Evolutionary conservation across 2,113 vertebrate species (phyloP), one percentile per base, ranked within the genome.

Genomic region (Monopterus albus): DNA sequence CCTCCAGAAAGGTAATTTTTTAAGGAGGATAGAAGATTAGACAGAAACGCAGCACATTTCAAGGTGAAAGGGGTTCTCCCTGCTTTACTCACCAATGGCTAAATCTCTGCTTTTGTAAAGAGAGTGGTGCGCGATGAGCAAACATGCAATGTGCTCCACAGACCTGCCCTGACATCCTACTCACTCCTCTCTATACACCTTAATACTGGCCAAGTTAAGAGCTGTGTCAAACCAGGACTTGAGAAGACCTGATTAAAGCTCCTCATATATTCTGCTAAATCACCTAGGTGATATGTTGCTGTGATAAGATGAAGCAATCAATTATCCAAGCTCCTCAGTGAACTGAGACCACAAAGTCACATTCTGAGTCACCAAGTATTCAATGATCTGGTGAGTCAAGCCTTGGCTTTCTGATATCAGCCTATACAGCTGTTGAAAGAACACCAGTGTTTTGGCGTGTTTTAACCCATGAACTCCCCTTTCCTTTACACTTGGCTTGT

Each of bases 1-100:
- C 85, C 83, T 81, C 84, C 84, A 86, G 79, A 91, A 89, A 87
- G 78, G 71, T 90, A 82, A 75, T 89, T 88, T 87, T 91, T 92
- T 81, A 83, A 85, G 71, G 78, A 81, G 83, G 62, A 84, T 84
- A 90, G 88, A 82, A 91, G 83, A 85, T 85, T 72, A 90, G 86
- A 80, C 58, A 82, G 81, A 86, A 91, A 76, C 46, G 23, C 75
- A 69, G 72, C 78, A 80, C 79, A 87, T 88, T 91, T 87, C 87
- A 91, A 91, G 91, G 88, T 91, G 81, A 91, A 80, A 78, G 46
- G 67, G 76, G 42, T 71, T 87, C 75, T 84, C 84, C 50, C 45
- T 74, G 51, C 83, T 89, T 90, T 80, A 65, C 76, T 56, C 46
- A 31, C 72, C 59, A 49, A 79, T 81, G 53, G 36, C 76, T 67